phyloP scores from a whole-genome alignment of 2,888 invertebrate species.

The Aporophyla lueneburgensis region DNA sequence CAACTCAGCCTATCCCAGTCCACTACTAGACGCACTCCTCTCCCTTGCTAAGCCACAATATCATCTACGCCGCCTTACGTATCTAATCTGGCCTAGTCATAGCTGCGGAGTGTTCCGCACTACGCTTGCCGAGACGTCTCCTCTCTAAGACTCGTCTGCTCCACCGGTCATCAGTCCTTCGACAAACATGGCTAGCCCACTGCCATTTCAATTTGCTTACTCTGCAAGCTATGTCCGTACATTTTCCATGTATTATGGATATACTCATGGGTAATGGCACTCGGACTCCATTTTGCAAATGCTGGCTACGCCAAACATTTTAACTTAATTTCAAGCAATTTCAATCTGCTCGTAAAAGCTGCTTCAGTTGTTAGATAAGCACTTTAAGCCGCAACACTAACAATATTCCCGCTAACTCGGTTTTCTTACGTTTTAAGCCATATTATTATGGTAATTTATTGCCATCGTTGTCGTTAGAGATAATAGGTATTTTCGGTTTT shows the following conservation, averaged over 20 bases:
- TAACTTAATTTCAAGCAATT: constrained; percentile 46
- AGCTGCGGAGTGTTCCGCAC: too few species aligned
- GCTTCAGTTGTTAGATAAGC: constrained; percentile 55
- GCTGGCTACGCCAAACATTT: constrained; percentile 38
- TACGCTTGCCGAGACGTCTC: neutral
- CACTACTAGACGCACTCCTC: too few species aligned
- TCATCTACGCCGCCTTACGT: neutral
- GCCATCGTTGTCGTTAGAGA: constrained; percentile 16
- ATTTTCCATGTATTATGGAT: neutral
- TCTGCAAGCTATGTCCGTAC: neutral
- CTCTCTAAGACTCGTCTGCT: too few species aligned
- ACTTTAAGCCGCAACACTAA: constrained; percentile 52
- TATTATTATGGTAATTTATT: constrained; percentile 53
- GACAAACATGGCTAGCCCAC: neutral
- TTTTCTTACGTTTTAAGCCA: constrained; percentile 44
- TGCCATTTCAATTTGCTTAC: neutral
- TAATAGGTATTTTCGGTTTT: constrained; percentile 22
- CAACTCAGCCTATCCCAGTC: too few species aligned
- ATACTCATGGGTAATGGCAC: neutral
- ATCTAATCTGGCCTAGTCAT: neutral
- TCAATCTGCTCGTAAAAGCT: constrained; percentile 52
- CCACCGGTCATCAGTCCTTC: too few species aligned
- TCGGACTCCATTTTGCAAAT: constrained; percentile 8
- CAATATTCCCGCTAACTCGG: constrained; percentile 43
- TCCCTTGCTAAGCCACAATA: too few species aligned